Evolutionary conservation across 2,113 vertebrate species (phyloP), one percentile per base, ranked within the genome.

Genomic region (Sturnira hondurensis): DNA sequence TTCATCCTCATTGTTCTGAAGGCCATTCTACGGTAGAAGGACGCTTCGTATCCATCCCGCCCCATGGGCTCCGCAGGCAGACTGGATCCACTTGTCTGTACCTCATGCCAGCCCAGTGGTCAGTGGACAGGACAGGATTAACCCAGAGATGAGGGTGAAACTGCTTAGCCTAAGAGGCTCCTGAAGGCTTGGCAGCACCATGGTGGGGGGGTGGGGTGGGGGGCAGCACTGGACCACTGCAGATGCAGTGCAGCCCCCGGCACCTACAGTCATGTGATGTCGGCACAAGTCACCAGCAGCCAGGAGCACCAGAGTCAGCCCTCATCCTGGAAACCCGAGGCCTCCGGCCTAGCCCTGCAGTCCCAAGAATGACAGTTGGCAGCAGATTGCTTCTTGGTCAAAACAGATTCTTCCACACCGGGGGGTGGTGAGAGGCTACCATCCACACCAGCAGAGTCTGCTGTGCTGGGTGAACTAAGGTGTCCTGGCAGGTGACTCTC

Each of bases 361-460:
- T 50, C 36, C 61, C 0, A 22, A n/a, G 26, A 15, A 41, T 3
- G 13, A 58, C 58, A 77, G 17, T 20, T 22, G 31, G 63, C 52
- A 31, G 33, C 28, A 76, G 78, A 65, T 36, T 2, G 0, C 6
- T 38, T n/a, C 50, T 47, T 70, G 58, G 19, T 86, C 73, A 58
- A 50, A 86, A 41, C 67, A 77, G 68, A 77, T 68, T 61, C 5
- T 41, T 16, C 52, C 31, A 65, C 33, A 13, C 43, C 73, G 38
- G 1, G 6, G 33, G 19, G 2, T 0, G 19, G 2, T 0, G 12
- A 92, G 4, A 63, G 36, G 16, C 16, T 36, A 17, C 17, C 6
- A 36, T 13, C 6, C 3, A 15, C 0, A 24, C 28, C 33, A 33
- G 31, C 7, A 36, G 47, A 33, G 45, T 22, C 47, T 19, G 7